Conservation (phyloP, 2,797 vertebrate genomes). For the Clarias laeviceps region DNA sequence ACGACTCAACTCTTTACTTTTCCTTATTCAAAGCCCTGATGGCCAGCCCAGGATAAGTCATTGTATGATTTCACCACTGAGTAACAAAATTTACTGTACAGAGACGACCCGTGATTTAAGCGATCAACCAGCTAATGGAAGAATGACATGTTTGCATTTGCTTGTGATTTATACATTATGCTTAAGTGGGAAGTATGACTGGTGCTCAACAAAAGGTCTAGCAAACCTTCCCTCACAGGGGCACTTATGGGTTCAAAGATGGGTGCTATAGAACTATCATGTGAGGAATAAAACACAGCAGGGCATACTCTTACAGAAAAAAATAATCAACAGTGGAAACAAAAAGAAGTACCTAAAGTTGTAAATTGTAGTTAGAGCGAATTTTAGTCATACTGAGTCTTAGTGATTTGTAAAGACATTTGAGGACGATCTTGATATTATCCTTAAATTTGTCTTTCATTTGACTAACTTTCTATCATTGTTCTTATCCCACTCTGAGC, state of each 20-base stretch:
- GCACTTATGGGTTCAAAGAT: neutral
- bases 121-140: constrained; percentile 27
- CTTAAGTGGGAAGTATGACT: constrained; percentile 18
- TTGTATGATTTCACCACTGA: constrained; percentile 45
- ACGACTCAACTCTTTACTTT: constrained; percentile 61
- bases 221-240: neutral
- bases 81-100: constrained; percentile 51
- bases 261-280: neutral
- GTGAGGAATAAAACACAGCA: neutral
- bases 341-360: neutral
- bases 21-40: constrained; percentile 43
- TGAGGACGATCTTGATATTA: neutral
- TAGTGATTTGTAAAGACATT: neutral
- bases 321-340: neutral
- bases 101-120: constrained; percentile 47
- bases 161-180: constrained; percentile 18
- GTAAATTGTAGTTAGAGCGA: too few species aligned
- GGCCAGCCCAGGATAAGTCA: constrained; percentile 56
- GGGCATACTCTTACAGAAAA: neutral
- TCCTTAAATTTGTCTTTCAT: neutral
- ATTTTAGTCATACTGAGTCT: neutral
- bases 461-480: neutral
- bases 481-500: neutral
- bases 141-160: constrained; percentile 33
- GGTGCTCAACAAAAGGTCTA: neutral